A percentile compares a stretch with the other conserved stretches of the same genome.
Conservation (phyloP, 23 tunicate species). For the Clavelina lepadiformis region DNA sequence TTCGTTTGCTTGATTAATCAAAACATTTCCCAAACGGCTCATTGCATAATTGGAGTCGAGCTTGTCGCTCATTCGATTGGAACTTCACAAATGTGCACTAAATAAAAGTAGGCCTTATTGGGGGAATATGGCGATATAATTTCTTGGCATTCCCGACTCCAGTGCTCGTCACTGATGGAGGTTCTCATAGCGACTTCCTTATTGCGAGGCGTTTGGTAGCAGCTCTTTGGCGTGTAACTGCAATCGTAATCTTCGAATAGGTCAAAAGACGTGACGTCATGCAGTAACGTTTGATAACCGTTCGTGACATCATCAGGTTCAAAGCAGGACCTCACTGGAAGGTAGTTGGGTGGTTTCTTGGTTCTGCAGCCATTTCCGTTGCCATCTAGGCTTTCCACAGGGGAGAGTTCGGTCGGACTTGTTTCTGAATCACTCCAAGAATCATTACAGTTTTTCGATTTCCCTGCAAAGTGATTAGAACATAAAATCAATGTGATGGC, state of each 20-base stretch:
- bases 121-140: conserved; percentile 58
- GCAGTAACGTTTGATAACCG: conserved; percentile 20
- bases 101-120: conserved; percentile 50
- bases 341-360: conserved; percentile 14
- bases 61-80: too few species aligned
- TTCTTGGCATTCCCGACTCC: conserved; percentile 54
- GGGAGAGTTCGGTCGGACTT: too few species aligned
- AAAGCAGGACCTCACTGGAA: conserved; percentile 46
- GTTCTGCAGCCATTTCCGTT: background rate
- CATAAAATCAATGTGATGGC: too few species aligned
- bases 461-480: too few species aligned
- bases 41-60: too few species aligned
- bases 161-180: conserved; percentile 2
- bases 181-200: background rate
- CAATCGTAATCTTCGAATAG: conserved; percentile 28
- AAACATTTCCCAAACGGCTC: too few species aligned
- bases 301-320: conserved; percentile 23
- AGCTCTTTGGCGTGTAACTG: background rate
- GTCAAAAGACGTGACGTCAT: conserved; percentile 31
- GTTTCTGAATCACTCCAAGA: too few species aligned
- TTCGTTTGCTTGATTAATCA: too few species aligned
- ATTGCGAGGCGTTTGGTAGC: background rate
- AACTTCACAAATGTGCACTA: conserved; percentile 45
- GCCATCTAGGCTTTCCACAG: too few species aligned
- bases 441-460: too few species aligned